Base-by-base conservation (phyloP, 2,888 invertebrate genomes). In the Drosophila nr. perissopoda region DNA sequence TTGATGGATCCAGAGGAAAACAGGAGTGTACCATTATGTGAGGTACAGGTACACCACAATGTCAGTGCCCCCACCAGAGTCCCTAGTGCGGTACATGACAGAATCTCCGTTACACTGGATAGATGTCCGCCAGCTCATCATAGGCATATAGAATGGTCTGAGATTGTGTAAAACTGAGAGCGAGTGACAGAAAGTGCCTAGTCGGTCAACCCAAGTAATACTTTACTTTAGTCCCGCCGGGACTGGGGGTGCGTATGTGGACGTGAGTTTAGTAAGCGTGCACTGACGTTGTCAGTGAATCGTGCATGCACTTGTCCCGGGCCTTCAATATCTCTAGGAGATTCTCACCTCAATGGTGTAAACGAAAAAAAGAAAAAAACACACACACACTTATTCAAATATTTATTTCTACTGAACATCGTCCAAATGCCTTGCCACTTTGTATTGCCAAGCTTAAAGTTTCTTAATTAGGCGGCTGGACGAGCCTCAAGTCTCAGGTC, bases 401-500 rank as follows among this genome's bases (percentile, higher is more conserved):
- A 60, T 42, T 36, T 45, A 61, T 34, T 48, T 56, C 25, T 63
- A 49, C 80, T 77, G 77, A 79, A 68, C 66, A 75, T 80, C 71
- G 76, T 64, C 74, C 63, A 89, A 88, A 86, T 88, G 85, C 87
- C 84, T 87, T 70, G 89, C 82, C 80, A 88, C 76, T 83, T 89
- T 82, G 71, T 71, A 75, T 78, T 83, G 81, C 74, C 78, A 80
- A 78, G 82, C 66, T 80, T 78, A 66, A 73, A 82, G 70, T 73
- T 83, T 64, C 84, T 83, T 86, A 86, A 86, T 86, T 88, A 88
- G 82, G 81, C 87, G 60, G 40, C 52, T 52, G 61, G 56, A 54
- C 61, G 34, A 51, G 65, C 66, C 66, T 48, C 42, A 33, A 38
- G 34, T 13, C 54, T 52, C 48, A 25, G n/a, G 57, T 49, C 66